phyloP scores from a whole-genome alignment of 2,113 vertebrate species.

The Circaetus cinerascens region DNA sequence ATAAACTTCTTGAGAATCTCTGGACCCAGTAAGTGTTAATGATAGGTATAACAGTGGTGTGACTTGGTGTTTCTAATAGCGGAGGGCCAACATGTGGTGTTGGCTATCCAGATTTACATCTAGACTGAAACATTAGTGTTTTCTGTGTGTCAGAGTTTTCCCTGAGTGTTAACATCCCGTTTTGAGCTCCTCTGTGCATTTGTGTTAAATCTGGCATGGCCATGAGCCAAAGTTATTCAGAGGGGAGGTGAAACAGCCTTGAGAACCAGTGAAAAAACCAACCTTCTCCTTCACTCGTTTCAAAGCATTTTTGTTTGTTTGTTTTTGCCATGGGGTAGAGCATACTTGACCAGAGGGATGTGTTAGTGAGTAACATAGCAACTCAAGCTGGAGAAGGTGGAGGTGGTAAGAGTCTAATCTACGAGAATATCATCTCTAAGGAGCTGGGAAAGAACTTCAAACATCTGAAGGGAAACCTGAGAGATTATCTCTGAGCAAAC shows the following conservation, averaged over 20 bases:
- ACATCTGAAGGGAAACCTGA: not conserved
- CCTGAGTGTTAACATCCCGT: not conserved
- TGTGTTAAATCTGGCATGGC: not conserved
- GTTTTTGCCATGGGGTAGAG: not conserved
- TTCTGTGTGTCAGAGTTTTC: not conserved
- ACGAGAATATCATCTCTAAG: not conserved
- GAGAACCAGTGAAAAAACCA: not conserved
- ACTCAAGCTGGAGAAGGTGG: not conserved
- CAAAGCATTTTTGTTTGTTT: not conserved
- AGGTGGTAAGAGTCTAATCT: not conserved
- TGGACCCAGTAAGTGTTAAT: not conserved
- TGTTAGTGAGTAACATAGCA: not conserved
- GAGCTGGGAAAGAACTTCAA: not conserved
- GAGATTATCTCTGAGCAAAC: not conserved
- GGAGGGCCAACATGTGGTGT: not conserved
- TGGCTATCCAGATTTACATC: not conserved
- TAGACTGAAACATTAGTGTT: not conserved
- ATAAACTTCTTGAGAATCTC: not conserved
- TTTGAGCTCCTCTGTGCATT: not conserved
- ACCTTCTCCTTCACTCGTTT: not conserved
- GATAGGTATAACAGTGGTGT: not conserved
- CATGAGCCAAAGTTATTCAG: not conserved
- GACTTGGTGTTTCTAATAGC: not conserved
- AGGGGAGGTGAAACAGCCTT: not conserved
- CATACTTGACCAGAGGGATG: not conserved